phyloP scores from a whole-genome alignment of 2,888 invertebrate species.

The Agrenia bidenticulata region DNA sequence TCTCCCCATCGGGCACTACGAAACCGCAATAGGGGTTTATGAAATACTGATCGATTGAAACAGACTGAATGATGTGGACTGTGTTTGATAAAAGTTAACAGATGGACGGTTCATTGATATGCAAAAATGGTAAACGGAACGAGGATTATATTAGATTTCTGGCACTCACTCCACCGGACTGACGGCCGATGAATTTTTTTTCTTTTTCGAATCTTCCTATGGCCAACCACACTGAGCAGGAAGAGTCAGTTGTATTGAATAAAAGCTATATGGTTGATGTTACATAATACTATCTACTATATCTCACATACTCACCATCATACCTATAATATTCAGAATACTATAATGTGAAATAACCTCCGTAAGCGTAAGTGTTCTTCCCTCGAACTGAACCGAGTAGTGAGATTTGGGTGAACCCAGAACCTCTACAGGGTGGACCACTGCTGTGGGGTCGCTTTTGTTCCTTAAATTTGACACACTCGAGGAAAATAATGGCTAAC shows the following conservation, averaged over 20 bases:
- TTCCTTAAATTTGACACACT: constrained; percentile 53
- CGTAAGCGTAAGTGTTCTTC: not conserved
- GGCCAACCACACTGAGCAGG: no score
- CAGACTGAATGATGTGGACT: constrained; percentile 23
- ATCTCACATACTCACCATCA: constrained; percentile 18
- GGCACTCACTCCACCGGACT: constrained; percentile 5
- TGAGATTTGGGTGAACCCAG: no score
- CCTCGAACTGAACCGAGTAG: not conserved
- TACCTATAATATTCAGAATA: constrained; percentile 1
- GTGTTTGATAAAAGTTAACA: constrained; percentile 47
- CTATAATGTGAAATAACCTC: constrained; percentile 1
- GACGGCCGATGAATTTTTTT: constrained; percentile 12
- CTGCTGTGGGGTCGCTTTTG: constrained; percentile 48
- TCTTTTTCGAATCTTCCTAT: constrained; percentile 1
- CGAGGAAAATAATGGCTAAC: constrained; percentile 53
- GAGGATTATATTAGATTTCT: constrained; percentile 22
- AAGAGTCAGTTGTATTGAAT: no score
- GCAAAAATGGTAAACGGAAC: constrained; percentile 44
- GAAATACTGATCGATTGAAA: constrained; percentile 26
- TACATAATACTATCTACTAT: no score
- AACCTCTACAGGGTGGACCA: constrained; percentile 40
- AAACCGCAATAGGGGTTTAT: constrained; percentile 26
- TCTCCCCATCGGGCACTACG: not conserved
- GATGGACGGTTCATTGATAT: constrained; percentile 52
- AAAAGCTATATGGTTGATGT: no score